Base-by-base conservation (phyloP, 2,888 invertebrate genomes). In the Leucophenga maculata region DNA sequence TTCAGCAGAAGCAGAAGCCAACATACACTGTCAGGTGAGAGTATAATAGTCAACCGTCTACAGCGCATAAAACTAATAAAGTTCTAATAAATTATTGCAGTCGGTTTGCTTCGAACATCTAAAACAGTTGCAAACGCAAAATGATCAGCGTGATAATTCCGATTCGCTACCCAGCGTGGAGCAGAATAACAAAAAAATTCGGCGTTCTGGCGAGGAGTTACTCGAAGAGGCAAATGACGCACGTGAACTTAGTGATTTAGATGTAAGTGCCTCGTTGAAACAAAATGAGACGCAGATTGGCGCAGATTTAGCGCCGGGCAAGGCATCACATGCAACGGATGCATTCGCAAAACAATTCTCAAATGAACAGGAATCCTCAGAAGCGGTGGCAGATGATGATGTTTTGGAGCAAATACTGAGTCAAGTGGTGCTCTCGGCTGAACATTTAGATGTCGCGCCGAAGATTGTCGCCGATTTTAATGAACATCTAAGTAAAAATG, bases 1-100 rank as follows among this genome's bases (percentile, higher is more conserved):
- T 86, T 72, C 32, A 32, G 8, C 32, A 32, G 32, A 3, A 3
- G 32, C 8, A 32, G 32, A 32, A 3, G 32, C 32, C 16, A 80
- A 76, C 22, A 84, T 84, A 0, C 91, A 91, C 54, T 91, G 91
- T 71, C 91, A 91, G 90, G 91, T 91, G 72, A 77, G 76, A 67
- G n/a, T 18, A 39, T 57, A 26, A 31, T 59, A 26, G 31, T 3
- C 4, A 18, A 14, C n/a, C 6, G n/a, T n/a, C 39, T 3, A 13
- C 8, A 39, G 16, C 18, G n/a, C 14, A 52, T 18, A 13, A 4
- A 26, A 4, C 14, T 4, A 31, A 70, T 65, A 66, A 16, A 26
- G 26, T 13, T 13, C 55, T 32, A 6, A 44, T 39, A 48, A 60
- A n/a, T 13, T 32, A 31, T 68, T 74, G 11, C 55, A 88, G 87